Percentiles rank a stretch among this genome's conserved stretches.
These are phyloP conservation scores for Dromiciops gliroides DNA, from an alignment of 2,113 vertebrate species.

Conservation along the genomic window DNA sequence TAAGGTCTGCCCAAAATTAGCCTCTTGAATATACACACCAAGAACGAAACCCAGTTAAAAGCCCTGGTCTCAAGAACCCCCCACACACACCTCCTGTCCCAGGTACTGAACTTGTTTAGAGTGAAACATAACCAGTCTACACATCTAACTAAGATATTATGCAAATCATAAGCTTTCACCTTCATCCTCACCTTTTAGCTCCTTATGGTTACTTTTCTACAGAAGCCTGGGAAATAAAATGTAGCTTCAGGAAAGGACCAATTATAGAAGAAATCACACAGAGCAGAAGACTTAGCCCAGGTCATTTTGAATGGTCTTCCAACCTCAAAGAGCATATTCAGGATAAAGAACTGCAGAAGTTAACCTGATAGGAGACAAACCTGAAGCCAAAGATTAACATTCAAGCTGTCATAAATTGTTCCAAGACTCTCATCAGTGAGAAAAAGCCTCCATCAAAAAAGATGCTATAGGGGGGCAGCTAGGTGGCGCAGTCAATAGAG, in stretches of 20 bases:
- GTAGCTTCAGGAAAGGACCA: neutral
- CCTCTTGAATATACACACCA: neutral
- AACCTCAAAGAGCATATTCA: neutral
- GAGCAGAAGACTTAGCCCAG: neutral
- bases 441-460: conserved; percentile 35
- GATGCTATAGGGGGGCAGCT: no score
- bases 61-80: neutral
- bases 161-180: neutral
- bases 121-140: neutral
- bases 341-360: neutral
- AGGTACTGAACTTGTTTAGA: neutral
- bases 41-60: neutral
- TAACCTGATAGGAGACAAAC: neutral
- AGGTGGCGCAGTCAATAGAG: no score
- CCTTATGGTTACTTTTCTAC: neutral
- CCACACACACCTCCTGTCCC: neutral
- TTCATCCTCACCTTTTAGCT: neutral
- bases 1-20: neutral
- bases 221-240: neutral
- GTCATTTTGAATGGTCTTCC: neutral
- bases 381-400: conserved; percentile 1
- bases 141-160: neutral
- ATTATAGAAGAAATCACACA: neutral
- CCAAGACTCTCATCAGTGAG: neutral
- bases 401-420: conserved; percentile 49